phyloP scores from a whole-genome alignment of 2,113 vertebrate species.

The Panurus biarmicus region DNA sequence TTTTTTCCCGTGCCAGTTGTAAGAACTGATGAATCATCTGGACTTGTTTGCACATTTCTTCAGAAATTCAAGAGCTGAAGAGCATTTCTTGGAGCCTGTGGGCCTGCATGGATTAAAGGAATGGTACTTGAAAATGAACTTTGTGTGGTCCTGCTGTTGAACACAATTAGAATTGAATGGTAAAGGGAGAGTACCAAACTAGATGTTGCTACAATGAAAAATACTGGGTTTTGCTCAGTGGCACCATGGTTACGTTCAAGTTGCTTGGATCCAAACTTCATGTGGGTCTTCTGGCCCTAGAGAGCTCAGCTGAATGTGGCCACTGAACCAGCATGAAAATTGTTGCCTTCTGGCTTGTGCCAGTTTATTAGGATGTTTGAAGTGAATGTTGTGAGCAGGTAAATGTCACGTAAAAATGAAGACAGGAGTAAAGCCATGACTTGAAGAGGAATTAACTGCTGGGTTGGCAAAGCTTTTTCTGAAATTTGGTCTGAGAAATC shows the following conservation, averaged over 20 bases:
- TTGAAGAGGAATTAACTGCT: background rate
- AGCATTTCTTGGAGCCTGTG: background rate
- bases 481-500: background rate
- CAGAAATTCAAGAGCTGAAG: background rate
- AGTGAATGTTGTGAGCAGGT: background rate
- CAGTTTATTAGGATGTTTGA: background rate
- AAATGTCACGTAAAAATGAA: background rate
- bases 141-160: background rate
- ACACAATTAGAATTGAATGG: background rate
- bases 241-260: background rate
- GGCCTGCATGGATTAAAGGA: background rate
- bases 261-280: background rate
- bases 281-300: background rate
- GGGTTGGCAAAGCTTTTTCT: background rate
- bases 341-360: background rate
- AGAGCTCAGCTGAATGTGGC: background rate
- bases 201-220: background rate
- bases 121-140: background rate
- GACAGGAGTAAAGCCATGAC: background rate
- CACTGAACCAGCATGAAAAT: background rate
- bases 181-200: background rate
- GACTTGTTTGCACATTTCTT: background rate
- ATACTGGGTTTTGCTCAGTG: background rate
- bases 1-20: background rate
- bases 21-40: background rate